Conservation (phyloP, 2,113 vertebrate species). For the Erythrolamprus reginae region DNA sequence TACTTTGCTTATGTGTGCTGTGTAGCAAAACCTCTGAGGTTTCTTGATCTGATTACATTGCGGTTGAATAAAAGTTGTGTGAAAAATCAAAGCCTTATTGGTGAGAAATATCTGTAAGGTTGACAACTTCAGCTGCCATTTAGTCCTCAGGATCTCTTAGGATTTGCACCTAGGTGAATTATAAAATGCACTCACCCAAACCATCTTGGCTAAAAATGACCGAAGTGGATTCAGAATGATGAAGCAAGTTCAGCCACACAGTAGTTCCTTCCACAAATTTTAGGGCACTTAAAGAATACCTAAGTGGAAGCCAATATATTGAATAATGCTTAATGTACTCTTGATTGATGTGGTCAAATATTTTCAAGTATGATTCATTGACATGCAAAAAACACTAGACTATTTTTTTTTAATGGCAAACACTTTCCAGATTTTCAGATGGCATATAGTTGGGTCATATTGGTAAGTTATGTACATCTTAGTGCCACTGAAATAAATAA, state of each 20-base stretch:
- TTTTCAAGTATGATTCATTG: background rate
- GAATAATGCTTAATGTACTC: background rate
- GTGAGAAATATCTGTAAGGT: background rate
- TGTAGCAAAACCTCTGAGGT: background rate
- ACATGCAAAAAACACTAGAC: background rate
- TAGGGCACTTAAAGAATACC: background rate
- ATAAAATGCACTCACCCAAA: background rate
- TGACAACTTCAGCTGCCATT: background rate
- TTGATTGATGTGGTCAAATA: background rate
- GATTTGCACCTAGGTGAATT: background rate
- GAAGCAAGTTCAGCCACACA: background rate
- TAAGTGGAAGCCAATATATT: background rate
- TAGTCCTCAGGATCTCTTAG: background rate
- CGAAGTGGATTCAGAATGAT: background rate
- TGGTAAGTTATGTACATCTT: background rate
- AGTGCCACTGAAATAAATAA: background rate
- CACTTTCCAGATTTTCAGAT: background rate
- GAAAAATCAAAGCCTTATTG: constrained; percentile 1
- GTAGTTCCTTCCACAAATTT: background rate
- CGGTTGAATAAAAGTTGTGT: background rate
- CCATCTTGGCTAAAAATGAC: background rate
- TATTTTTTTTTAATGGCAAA: background rate
- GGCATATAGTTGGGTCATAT: background rate
- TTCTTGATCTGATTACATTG: background rate
- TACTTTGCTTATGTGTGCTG: background rate